A percentile compares a stretch with the other conserved stretches of the same genome.
Evolutionary conservation across 2,888 invertebrate species (phyloP).

Genomic region (Phaedon cochleariae): DNA sequence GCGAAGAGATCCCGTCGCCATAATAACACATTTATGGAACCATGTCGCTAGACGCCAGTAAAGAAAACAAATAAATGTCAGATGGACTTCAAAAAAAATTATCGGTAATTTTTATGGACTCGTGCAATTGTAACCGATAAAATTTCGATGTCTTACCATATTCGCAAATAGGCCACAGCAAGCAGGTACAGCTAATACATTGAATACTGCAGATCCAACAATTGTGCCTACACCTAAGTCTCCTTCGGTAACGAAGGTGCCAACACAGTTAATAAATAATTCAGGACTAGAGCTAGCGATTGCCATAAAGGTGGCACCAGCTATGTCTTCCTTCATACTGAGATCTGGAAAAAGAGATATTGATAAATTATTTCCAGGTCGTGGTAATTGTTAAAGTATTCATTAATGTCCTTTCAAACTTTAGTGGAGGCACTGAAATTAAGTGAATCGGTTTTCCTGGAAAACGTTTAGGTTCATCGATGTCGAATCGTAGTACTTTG

Average conservation of each 20-base stretch:
- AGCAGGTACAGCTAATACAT: slow-evolving; percentile 79
- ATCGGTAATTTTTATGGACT: too few relatives aligned
- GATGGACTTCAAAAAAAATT: too few relatives aligned
- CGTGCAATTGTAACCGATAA: background rate
- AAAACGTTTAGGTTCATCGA: too few relatives aligned
- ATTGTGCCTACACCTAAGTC: slow-evolving; percentile 81
- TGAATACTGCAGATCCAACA: slow-evolving; percentile 82
- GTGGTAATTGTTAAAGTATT: background rate
- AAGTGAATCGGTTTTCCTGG: too few relatives aligned
- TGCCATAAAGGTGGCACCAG: slow-evolving; percentile 92
- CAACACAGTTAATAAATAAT: slow-evolving; percentile 84
- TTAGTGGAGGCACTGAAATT: too few relatives aligned
- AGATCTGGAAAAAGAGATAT: slow-evolving; percentile 61
- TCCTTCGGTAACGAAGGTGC: slow-evolving; percentile 80
- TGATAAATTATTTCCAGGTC: background rate
- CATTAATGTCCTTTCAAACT: too few relatives aligned
- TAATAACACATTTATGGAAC: too few relatives aligned
- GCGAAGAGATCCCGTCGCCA: too few relatives aligned
- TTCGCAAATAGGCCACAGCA: slow-evolving; percentile 75
- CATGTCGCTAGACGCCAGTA: too few relatives aligned
- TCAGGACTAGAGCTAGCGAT: slow-evolving; percentile 89
- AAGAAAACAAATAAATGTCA: too few relatives aligned
- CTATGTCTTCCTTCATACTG: slow-evolving; percentile 77
- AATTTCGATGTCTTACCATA: slow-evolving; percentile 63
- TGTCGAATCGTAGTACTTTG: too few relatives aligned